phyloP scores from a whole-genome alignment of 2,797 vertebrate genomes.

The Lacerta viridis region DNA sequence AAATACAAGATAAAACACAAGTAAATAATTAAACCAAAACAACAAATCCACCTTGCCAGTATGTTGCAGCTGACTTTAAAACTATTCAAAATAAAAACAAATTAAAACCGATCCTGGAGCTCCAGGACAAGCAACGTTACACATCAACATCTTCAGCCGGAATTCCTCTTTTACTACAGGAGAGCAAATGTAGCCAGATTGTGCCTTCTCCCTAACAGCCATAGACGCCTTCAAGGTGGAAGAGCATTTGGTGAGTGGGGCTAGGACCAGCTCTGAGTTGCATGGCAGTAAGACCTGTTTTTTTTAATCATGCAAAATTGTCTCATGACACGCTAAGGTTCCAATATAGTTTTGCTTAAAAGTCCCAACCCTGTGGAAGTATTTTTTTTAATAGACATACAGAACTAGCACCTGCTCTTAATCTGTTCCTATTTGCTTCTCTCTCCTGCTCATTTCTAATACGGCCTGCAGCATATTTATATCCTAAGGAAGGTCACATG shows the following conservation, averaged over 20 bases:
- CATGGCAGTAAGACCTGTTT: not conserved
- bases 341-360: not conserved
- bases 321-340: no score
- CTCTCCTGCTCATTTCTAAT: not conserved
- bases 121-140: no score
- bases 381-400: not conserved
- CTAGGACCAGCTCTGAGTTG: not conserved
- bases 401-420: not conserved
- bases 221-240: not conserved
- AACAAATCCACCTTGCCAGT: no score
- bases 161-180: not conserved
- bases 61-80: no score
- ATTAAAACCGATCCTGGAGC: no score
- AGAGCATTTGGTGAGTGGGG: not conserved
- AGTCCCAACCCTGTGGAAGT: not conserved
- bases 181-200: not conserved
- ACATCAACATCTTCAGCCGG: no score
- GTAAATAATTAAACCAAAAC: no score
- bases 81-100: no score
- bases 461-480: not conserved
- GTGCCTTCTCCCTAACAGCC: not conserved
- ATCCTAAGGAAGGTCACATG: not conserved
- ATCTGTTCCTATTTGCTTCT: not conserved
- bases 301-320: no score
- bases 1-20: no score